phyloP scores from a whole-genome alignment of 2,888 invertebrate genomes.

The Rhorus exstirpatorius region DNA sequence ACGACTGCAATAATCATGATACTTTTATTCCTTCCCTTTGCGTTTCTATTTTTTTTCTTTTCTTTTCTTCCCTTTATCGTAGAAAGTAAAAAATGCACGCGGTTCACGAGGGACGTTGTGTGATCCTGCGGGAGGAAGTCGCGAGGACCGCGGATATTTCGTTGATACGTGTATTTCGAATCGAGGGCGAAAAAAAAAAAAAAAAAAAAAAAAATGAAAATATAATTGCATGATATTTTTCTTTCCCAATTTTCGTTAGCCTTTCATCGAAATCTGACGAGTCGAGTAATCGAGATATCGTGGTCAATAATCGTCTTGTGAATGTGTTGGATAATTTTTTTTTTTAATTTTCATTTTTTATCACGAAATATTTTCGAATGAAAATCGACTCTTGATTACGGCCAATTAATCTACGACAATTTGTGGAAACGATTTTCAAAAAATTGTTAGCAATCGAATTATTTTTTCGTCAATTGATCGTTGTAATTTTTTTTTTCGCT shows the following conservation, averaged over 20 bases:
- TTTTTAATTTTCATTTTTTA: neutral
- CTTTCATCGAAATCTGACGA: conserved; percentile 3
- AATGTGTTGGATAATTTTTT: conserved; percentile 4
- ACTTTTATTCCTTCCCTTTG: conserved; percentile 26
- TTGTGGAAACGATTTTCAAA: too few relatives aligned
- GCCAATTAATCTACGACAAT: too few relatives aligned
- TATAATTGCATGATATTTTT: conserved; percentile 10
- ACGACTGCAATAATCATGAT: conserved; percentile 7
- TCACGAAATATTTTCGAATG: too few relatives aligned
- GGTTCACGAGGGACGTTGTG: conserved; percentile 36
- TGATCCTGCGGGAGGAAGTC: conserved; percentile 54
- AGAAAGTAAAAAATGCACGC: conserved; percentile 67
- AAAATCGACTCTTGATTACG: too few relatives aligned
- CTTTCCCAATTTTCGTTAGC: conserved; percentile 26
- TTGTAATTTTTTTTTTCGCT: too few relatives aligned
- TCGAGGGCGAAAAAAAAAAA: too few relatives aligned
- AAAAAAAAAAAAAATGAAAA: too few relatives aligned
- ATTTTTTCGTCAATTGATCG: too few relatives aligned
- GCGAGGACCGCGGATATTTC: conserved; percentile 70
- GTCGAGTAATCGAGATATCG: conserved; percentile 30
- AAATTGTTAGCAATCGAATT: too few relatives aligned
- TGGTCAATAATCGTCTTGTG: conserved; percentile 26
- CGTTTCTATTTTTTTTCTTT: conserved; percentile 39
- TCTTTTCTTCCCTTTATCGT: conserved; percentile 55
- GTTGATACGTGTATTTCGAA: conserved; percentile 73